A percentile compares a stretch with the other conserved stretches of the same genome.
Evolutionary conservation across 2,888 invertebrate species (phyloP).

Genomic region (Hipparchia sbordonii): DNA sequence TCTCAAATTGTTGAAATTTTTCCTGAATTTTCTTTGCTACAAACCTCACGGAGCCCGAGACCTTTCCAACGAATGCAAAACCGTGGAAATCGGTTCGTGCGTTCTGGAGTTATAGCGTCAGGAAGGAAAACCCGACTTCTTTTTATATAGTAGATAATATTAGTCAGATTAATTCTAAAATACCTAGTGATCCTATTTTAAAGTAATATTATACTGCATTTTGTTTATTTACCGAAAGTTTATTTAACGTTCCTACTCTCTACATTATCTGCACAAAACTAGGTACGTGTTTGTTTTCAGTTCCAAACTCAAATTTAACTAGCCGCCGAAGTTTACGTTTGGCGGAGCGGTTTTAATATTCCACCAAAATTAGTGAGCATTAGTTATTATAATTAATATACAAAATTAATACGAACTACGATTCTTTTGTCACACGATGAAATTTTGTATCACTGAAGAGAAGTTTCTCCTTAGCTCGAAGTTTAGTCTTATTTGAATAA

Average conservation of each 20-base stretch:
- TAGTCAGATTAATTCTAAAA: no score
- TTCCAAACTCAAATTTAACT: conserved; percentile 31
- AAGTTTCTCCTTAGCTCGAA: no score
- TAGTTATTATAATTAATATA: background rate
- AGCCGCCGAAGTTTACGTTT: conserved; percentile 29
- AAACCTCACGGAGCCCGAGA: no score
- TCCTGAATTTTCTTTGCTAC: no score
- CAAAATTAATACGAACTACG: background rate
- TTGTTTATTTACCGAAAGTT: conserved; percentile 2
- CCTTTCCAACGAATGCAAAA: no score
- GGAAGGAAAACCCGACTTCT: no score
- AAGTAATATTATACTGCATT: background rate
- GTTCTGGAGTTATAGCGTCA: no score
- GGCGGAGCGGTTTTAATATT: conserved; percentile 23
- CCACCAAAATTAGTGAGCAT: background rate
- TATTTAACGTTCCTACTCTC: conserved; percentile 12
- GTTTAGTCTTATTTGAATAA: no score
- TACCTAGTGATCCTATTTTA: background rate
- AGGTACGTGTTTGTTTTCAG: conserved; percentile 25
- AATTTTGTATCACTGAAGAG: background rate
- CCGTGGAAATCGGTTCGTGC: no score
- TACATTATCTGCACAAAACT: conserved; percentile 14
- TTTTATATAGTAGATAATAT: no score
- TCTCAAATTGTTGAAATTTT: no score
- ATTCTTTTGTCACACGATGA: background rate